Evolutionary conservation across 2,888 invertebrate genomes (phyloP), one percentile per base, ranked within the genome.

Genomic region (Venusia cambrica): DNA sequence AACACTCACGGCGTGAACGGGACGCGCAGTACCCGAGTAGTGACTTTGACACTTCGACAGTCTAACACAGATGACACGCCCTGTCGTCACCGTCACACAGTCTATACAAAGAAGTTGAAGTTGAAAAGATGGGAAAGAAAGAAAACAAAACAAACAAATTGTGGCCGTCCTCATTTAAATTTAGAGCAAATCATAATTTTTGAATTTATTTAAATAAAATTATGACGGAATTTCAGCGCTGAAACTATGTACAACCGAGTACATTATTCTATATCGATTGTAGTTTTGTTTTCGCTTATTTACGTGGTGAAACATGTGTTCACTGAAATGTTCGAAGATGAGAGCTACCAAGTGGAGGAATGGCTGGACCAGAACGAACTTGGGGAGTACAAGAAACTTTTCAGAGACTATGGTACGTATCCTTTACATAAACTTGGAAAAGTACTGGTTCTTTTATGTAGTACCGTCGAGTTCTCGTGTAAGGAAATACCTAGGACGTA

Each of bases 341-440:
- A 90, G 53, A 75, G 84, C 51, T 87, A 85, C 18, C 89, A 91
- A 73, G 92, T 93, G 35, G 92, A 93, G 57, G 87, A 90, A 63
- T 95, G 94, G 94, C 79, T 94, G 47, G 90, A 92, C 37, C 91
- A 93, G 64, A 93, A 93, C 66, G 90, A 92, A 48, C 87, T 94
- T 43, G 88, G 89, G 14, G 89, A 92, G 46, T 93, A 92, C 66
- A 91, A 91, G 61, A 88, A 91, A 48, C 73, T 93, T 13, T 94
- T 94, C 71, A 89, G 81, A 54, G 89, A 92, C 59, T 90, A 91
- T 80, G 94, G 95, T 94, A 75, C 88, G 91, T 87, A 32, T 20
- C 31, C 16, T 1, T 5, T 14, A 6, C 2, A 7, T 21, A n/a
- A n/a, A n/a, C n/a, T 6, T 9, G n/a, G n/a, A 12, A 3, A 28